Evolutionary conservation across 92 coral and sea anemone genomes (phyloP), one percentile per base, ranked within the genome.

Genomic region (Montipora capitata): DNA sequence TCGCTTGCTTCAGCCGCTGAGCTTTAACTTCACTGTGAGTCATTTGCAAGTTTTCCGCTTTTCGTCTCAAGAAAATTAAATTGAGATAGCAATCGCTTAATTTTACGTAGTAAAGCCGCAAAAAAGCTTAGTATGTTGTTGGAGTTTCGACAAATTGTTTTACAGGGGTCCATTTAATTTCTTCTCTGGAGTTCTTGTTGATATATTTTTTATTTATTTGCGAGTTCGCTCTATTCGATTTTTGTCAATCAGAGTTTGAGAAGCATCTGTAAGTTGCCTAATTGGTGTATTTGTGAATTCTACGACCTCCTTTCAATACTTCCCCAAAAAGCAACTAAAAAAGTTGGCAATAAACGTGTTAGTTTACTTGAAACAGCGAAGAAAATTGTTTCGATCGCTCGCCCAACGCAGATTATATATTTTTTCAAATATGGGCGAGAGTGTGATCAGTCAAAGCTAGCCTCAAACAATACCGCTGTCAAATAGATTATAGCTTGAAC

Each of bases 401-500:
- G 76, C 35, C 56, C 9, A 17, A 15, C 57, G 56, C 20, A 51
- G 78, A 69, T 69, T 57, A 59, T 83, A 16, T 73, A 41, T 27
- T 27, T 81, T 69, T 69, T 76, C 71, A 39, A 66, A 35, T 12
- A 43, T 58, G 43, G 13, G 3, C 59, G 45, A 51, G 45, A 41
- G 70, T 73, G 79, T 61, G 70, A 57, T 58, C 79, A 64, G 45
- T 68, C 77, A 35, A 10, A 44, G 85, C 77, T 74, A 35, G 85
- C 85, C 76, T 54, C 76, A 81, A 81, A 83, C 78, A 83, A 73
- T 27, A 38, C 62, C 79, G 73, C 72, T 83, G 71, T 83, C 87
- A 83, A 83, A 83, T 59, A 72, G 87, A 83, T 83, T 48, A 83
- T 62, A 20, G 80, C 38, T 17, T 43, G 45, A 58, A 83, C 87